Evolutionary conservation across 2,113 vertebrate genomes (phyloP), one percentile per base, ranked within the genome.

Genomic region (Thamnaconus septentrionalis): DNA sequence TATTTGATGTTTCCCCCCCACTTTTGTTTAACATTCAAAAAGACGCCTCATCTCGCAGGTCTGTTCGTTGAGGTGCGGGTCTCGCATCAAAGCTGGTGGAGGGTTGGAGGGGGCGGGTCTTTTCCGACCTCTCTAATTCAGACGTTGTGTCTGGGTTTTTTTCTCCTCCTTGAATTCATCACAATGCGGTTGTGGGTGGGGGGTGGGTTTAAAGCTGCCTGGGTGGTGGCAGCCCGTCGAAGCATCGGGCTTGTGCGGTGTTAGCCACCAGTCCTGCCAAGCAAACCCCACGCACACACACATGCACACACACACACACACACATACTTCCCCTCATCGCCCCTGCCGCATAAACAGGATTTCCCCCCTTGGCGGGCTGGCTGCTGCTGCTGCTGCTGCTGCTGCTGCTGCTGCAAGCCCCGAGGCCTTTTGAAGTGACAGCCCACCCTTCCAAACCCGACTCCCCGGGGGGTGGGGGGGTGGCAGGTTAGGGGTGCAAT

Each of bases 341-440:
- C 18, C 18, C 18, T 31, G 18, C 74, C 66, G 74, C 59, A 79
- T 80, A 79, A 86, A 83, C 78, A 82, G 86, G 85, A 88, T 87
- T 83, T 78, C 75, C 83, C 18, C 73, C 78, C 67, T 76, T 75
- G 78, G 78, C 75, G 55, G 71, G 69, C 61, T 61, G 61, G 61
- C 73, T 80, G 79, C 18, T 31, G 77, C 80, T 11, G 9, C 9
- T 5, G 66, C 49, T n/a, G 10, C 48, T 5, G 48, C 3, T 31
- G 18, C 18, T 31, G 18, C 18, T 31, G 18, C 18, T 31, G 18
- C 18, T 2, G 59, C 42, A 39, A 71, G 59, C 60, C 71, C 76
- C 31, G 4, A 8, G 46, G 62, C 56, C 71, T 80, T 88, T 88
- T 90, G 86, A 90, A 88, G 88, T 88, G 64, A 66, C 79, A 73